Conservation (phyloP, 2,113 vertebrate genomes). For the Lynx canadensis region DNA sequence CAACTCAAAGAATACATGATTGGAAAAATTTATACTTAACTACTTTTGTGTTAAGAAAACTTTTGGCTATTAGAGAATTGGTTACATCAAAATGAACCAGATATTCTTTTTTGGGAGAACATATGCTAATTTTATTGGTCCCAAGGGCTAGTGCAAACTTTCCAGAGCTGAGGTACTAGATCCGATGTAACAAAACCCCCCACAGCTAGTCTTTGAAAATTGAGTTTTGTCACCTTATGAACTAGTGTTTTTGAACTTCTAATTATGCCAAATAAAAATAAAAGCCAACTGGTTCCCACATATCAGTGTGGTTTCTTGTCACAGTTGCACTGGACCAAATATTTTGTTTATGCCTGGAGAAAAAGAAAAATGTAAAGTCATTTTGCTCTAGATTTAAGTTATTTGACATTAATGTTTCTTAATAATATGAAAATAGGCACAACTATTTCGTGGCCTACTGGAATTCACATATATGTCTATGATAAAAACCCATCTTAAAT, state of each 20-base stretch:
- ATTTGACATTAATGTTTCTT: slow-evolving; percentile 43
- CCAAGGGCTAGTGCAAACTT: background rate
- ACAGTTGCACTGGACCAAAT: slow-evolving; percentile 18
- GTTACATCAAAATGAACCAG: slow-evolving; percentile 11
- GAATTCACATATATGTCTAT: background rate
- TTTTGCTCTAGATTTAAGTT: slow-evolving; percentile 54
- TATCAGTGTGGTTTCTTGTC: background rate
- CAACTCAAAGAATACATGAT: background rate
- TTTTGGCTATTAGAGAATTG: background rate
- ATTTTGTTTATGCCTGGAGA: slow-evolving; percentile 67
- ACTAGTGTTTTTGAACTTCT: slow-evolving; percentile 45
- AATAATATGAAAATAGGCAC: slow-evolving; percentile 14
- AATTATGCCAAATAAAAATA: slow-evolving; percentile 54
- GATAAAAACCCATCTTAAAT: background rate
- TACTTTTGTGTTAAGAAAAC: background rate
- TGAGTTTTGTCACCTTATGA: slow-evolving; percentile 51
- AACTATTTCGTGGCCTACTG: background rate
- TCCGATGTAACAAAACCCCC: background rate
- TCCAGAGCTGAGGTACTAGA: background rate
- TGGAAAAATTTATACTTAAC: background rate
- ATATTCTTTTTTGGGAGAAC: background rate
- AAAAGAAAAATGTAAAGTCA: slow-evolving; percentile 37
- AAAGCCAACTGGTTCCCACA: background rate
- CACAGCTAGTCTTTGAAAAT: slow-evolving; percentile 49
- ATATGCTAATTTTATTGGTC: slow-evolving; percentile 23